Evolutionary conservation across 2,888 invertebrate species (phyloP), one percentile per base, ranked within the genome.

Genomic region (Tipula unca): DNA sequence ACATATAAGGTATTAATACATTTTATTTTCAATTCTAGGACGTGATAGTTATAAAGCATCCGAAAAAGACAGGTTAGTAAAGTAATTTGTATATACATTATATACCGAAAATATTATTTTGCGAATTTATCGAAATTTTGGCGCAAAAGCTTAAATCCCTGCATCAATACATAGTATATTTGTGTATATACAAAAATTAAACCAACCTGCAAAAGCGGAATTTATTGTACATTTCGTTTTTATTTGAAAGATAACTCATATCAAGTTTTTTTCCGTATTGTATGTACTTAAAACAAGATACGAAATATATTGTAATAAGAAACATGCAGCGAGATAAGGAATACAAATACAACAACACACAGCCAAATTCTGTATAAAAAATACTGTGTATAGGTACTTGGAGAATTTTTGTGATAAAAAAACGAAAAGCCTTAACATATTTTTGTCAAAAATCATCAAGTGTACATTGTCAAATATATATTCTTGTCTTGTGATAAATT

Each of bases 31-130:
- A 88, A 88, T 92, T 93, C 87, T 93, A 96, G 96, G 95, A 90
- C 94, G 95, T 92, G 95, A 95, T 88, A 95, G 95, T 91, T 96
- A 95, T 92, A 95, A 95, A 92, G 95, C 95, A 91, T 94, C 95
- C 89, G 95, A 96, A 91, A 93, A 96, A 91, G 95, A 96, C 92
- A 95, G 95, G 96, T 96, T 91, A 94, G 94, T 86, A 83, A n/a
- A 32, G 83, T 83, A 2, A 4, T 32, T 32, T 0, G 17, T 54
- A 48, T 17, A 54, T 32, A 54, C 13, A 39, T 35, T 35, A 35
- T 39, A 39, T 39, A 32, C 32, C 32, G 6, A 32, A 2, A 32
- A 6, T 0, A 32, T 39, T 13, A 39, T 39, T 39, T 39, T 39
- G 0, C 10, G 39, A 6, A 54, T n/a, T n/a, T 54, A 13, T 54